Percentiles rank a stretch among this genome's conserved stretches.
Evolutionary conservation across 64 coral and sea anemone species (phyloP).

Genomic region (Montipora efflorescens): DNA sequence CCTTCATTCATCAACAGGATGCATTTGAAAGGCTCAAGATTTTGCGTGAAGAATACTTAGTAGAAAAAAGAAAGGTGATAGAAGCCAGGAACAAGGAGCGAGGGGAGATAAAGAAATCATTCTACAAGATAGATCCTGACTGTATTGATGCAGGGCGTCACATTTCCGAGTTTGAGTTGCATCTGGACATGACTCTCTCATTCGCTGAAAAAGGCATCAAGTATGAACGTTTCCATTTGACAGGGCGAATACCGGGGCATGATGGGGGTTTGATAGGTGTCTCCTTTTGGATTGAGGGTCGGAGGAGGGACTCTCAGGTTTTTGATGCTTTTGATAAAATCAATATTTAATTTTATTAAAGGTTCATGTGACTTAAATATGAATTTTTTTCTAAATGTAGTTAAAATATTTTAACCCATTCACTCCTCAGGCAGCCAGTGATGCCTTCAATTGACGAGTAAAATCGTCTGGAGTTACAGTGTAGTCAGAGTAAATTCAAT

Average conservation of each 20-base stretch:
- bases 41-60: slow-evolving; percentile 33
- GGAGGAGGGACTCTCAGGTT: too few relatives aligned
- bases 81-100: slow-evolving; percentile 29
- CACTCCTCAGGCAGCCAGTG: too few relatives aligned
- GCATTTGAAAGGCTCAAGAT: slow-evolving; percentile 50
- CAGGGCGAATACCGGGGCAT: not conserved
- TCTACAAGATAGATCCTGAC: slow-evolving; percentile 72
- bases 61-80: slow-evolving; percentile 40
- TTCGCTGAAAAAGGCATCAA: slow-evolving; percentile 83
- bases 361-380: too few relatives aligned
- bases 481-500: too few relatives aligned
- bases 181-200: slow-evolving; percentile 69
- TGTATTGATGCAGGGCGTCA: slow-evolving; percentile 53
- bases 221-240: slow-evolving; percentile 45
- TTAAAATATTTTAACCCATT: too few relatives aligned
- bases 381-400: too few relatives aligned
- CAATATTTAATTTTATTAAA: too few relatives aligned
- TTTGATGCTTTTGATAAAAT: too few relatives aligned
- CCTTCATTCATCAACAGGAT: slow-evolving; percentile 79
- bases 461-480: too few relatives aligned
- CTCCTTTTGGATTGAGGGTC: too few relatives aligned
- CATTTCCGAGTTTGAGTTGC: slow-evolving; percentile 69
- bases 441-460: too few relatives aligned
- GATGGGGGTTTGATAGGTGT: too few relatives aligned
- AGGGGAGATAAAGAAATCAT: slow-evolving; percentile 43